Evolutionary conservation across 2,888 invertebrate species (phyloP), one percentile per base, ranked within the genome.

Genomic region (Hetaerina titia): DNA sequence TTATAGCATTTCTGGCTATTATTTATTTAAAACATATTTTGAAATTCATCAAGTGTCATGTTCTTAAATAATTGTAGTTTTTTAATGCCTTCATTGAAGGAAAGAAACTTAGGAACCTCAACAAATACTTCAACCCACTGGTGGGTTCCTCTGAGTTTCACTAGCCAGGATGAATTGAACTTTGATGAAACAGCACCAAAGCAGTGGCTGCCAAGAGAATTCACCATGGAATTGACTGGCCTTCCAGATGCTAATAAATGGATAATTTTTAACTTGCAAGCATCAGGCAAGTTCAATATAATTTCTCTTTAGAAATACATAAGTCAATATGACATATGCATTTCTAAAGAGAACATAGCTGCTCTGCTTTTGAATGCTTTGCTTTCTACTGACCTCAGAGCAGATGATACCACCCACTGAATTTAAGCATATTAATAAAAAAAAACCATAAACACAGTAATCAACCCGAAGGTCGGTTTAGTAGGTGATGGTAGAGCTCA

Each of bases 181-280:
- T 98, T 98, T 96, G 96, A 97, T 60, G 96, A 96, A 0, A 97
- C 97, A 0, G 96, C 96, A 31, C 97, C 98, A 9, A 97, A 97
- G 95, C 96, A 97, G 1, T 98, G 98, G 98, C 96, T 98, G 95
- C 97, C 97, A 89, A 97, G 97, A 95, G 96, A 96, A 94, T 87
- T 95, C 22, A 92, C 95, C 0, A 96, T 96, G 15, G 95, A 95
- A 56, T 95, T 96, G 13, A 95, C 9, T 94, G 95, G 96, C 96
- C 97, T 97, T 94, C 97, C 97, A 0, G 96, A 96, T 0, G 95
- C 96, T 0, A 96, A 97, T 56, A 97, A 98, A 95, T 98, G 98
- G 98, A 96, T 98, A 45, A 97, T 98, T 63, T 98, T 98, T 96
- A 98, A 98, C 96, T 96, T 98, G 0, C 98, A 98, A 96, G 97